Base-by-base conservation (phyloP, 2,888 invertebrate genomes). In the Proisotoma minuta region DNA sequence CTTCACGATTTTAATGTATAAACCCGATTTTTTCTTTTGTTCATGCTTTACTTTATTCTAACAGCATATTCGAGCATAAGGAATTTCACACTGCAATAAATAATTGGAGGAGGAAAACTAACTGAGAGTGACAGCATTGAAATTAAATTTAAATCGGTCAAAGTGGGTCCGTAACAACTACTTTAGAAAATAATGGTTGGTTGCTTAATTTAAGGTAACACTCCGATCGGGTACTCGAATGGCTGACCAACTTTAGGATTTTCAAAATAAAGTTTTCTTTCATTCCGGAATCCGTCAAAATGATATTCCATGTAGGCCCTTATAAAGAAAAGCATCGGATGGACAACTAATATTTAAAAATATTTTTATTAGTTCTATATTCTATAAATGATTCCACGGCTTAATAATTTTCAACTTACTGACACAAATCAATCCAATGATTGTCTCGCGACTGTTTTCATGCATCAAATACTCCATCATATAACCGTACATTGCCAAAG, bases 401-500 rank as follows among this genome's bases (percentile, higher is more conserved):
- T 39, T 10, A 18, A 8, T 27, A 3, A 40, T 56, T 53, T 53
- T 18, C 28, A 5, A 2, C 62, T 20, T 29, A 63, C 63, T 47
- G 5, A 61, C 61, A 43, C 58, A 58, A 43, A 61, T 20, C 15
- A 64, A 28, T 1, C 54, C 64, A n/a, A 64, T 18, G 3, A 40
- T 53, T n/a, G 64, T 52, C 1, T 53, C 20, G 26, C 49, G 57
- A 23, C 60, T 61, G 47, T 64, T 20, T 28, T 64, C 64, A 40
- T 58, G 61, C 57, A 64, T 57, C 3, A 67, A 48, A 23, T 57
- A 67, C 29, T 64, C 63, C 62, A 64, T 67, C 66, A 67, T 67
- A 54, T 67, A 67, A 1, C 66, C 66, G 24, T 67, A 67, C 57
- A 67, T 62, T 0, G 60, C 63, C 23, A 59, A 5, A 1, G 66